These are phyloP conservation scores for Camponotus vicinus DNA, from an alignment of 1,140 invertebrate genomes.

Conservation along the genomic window DNA sequence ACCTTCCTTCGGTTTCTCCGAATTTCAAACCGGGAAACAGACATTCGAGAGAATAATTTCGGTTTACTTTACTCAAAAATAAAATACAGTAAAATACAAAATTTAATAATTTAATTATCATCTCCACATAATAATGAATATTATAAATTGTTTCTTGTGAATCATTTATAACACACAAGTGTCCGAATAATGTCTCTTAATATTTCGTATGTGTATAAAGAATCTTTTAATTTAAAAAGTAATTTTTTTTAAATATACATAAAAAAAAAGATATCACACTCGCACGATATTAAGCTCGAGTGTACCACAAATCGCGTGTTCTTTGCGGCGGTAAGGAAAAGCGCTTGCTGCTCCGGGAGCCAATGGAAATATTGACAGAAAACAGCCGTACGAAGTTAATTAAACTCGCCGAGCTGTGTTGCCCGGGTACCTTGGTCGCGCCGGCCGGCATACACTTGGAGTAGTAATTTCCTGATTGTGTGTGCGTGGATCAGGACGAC, in stretches of 20 bases:
- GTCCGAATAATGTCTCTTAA: not conserved
- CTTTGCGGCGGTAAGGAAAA: conserved; percentile 60
- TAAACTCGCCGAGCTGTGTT: conserved; percentile 80
- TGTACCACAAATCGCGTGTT: conserved; percentile 42
- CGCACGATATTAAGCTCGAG: conserved; percentile 33
- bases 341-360: conserved; percentile 62
- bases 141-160: conserved; percentile 1
- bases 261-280: not conserved
- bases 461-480: conserved; percentile 81
- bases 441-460: conserved; percentile 73
- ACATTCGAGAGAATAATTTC: not conserved
- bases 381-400: conserved; percentile 82
- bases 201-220: not conserved
- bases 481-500: conserved; percentile 74
- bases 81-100: not conserved
- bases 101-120: not conserved
- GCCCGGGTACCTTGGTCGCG: conserved; percentile 70
- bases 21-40: conserved; percentile 19
- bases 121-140: not conserved
- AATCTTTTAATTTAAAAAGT: not conserved
- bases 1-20: conserved; percentile 4
- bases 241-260: conserved; percentile 2
- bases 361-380: conserved; percentile 83
- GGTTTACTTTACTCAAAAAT: not conserved
- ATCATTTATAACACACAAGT: conserved; percentile 1